Evolutionary conservation across 2,113 vertebrate species (phyloP).

Genomic region (Psittacara wagleri): DNA sequence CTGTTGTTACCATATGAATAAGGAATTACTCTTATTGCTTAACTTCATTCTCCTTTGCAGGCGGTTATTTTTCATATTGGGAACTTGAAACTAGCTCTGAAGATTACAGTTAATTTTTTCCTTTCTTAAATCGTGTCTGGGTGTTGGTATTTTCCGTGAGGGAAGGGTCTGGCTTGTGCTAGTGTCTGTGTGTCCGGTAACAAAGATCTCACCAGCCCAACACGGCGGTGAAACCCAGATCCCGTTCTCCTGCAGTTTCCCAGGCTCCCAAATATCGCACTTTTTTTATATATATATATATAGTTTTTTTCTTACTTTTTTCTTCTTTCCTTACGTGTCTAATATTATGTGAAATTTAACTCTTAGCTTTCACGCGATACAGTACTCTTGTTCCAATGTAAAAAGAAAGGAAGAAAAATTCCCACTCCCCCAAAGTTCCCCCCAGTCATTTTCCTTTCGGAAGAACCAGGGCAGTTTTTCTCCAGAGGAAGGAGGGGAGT

Average conservation of each 20-base stretch:
- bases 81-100: not conserved
- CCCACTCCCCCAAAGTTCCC: not conserved
- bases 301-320: not conserved
- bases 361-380: not conserved
- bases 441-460: not conserved
- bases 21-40: slow-evolving; percentile 33
- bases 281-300: not conserved
- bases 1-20: slow-evolving; percentile 56
- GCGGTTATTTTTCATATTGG: not conserved
- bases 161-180: not conserved
- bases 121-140: not conserved
- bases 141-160: slow-evolving; percentile 13
- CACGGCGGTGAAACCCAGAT: not conserved
- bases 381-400: not conserved
- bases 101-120: not conserved
- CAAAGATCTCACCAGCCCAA: slow-evolving; percentile 37
- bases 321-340: not conserved
- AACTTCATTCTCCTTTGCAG: slow-evolving; percentile 41
- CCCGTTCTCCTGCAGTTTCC: not conserved
- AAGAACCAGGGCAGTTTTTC: slow-evolving; percentile 21
- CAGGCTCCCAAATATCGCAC: not conserved
- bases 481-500: slow-evolving; percentile 45
- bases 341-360: slow-evolving; percentile 30
- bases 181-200: slow-evolving; percentile 4
- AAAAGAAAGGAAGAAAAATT: not conserved